Evolutionary conservation across 2,797 vertebrate species (phyloP).

Genomic region (Craterocephalus amniculus): DNA sequence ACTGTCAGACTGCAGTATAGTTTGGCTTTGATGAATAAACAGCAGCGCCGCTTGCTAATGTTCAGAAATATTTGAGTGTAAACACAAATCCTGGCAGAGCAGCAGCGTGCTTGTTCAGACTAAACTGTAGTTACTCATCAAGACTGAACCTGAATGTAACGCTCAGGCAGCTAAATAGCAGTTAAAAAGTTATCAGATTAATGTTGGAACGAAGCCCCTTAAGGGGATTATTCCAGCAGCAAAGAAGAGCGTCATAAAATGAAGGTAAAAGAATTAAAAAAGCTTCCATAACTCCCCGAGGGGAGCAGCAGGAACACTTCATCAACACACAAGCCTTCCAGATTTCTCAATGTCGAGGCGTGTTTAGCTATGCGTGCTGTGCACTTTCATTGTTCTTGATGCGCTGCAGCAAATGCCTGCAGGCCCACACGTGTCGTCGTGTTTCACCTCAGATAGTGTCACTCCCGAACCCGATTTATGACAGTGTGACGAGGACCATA

Average conservation of each 20-base stretch:
- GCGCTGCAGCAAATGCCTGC: conserved; percentile 1
- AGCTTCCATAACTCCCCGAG: neutral
- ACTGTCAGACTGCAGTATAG: conserved; percentile 7
- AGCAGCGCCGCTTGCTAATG: neutral
- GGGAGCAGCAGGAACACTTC: neutral
- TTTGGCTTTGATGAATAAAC: neutral
- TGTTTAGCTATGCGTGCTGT: neutral
- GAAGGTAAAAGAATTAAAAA: neutral
- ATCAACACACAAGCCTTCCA: neutral
- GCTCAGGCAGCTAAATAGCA: neutral
- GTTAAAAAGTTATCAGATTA: neutral
- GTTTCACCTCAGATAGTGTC: neutral
- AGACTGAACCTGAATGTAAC: neutral
- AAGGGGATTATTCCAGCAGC: neutral
- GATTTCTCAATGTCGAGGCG: neutral
- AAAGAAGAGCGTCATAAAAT: neutral
- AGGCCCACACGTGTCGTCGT: neutral
- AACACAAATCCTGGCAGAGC: neutral
- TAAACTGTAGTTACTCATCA: neutral
- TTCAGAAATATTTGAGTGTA: neutral
- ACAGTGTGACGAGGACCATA: neutral
- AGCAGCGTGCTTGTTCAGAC: too few species aligned
- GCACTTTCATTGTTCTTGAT: neutral
- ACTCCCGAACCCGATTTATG: neutral
- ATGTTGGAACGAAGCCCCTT: neutral